These are phyloP conservation scores for Saccopteryx leptura DNA, from an alignment of 2,113 vertebrate species.

Conservation along the genomic window DNA sequence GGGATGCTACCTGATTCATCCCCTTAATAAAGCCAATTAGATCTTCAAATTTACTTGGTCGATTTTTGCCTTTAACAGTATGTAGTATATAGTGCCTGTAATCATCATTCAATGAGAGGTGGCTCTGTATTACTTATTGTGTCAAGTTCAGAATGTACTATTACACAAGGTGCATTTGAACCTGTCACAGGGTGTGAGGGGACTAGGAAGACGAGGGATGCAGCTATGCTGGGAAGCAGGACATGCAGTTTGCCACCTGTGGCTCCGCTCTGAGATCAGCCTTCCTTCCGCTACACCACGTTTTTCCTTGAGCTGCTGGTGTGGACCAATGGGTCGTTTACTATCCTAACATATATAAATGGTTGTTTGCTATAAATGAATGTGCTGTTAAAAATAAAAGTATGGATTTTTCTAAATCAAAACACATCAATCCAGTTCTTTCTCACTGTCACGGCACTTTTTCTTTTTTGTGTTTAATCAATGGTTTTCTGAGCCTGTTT, in stretches of 20 bases:
- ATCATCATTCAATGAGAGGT: background rate
- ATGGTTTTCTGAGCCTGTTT: background rate
- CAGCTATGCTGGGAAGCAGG: background rate
- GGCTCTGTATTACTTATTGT: background rate
- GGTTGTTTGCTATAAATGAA: background rate
- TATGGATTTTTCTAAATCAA: conserved; percentile 17
- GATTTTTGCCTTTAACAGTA: background rate
- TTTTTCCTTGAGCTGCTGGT: background rate
- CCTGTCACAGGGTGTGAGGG: background rate
- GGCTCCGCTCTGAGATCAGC: background rate
- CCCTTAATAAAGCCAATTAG: background rate
- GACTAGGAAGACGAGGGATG: background rate
- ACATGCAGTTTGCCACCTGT: background rate
- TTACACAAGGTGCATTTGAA: background rate
- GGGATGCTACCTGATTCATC: background rate
- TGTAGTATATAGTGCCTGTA: background rate
- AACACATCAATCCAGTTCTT: background rate
- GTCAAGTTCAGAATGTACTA: background rate
- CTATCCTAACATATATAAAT: background rate
- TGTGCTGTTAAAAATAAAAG: background rate
- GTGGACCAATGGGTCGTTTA: background rate
- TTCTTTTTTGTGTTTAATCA: background rate
- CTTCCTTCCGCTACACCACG: background rate
- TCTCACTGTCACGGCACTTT: background rate
- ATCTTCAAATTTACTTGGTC: background rate